Percentiles rank a stretch among this genome's conserved stretches.
Conservation (phyloP, 2,888 invertebrate genomes). For the Abscondita cerata region DNA sequence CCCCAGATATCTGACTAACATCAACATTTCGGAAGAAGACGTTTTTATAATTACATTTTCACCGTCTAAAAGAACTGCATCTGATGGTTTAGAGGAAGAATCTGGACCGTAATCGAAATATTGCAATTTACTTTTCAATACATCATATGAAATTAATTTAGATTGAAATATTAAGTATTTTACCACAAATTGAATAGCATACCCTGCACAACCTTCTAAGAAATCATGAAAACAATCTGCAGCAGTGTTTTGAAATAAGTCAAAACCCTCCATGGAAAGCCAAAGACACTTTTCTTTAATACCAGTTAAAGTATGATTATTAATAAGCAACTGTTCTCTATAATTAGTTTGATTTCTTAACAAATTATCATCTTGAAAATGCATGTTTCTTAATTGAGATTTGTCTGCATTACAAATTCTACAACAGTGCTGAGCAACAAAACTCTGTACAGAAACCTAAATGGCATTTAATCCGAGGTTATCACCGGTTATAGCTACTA, state of each 20-base stretch:
- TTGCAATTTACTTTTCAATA: too few relatives aligned
- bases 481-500: conserved; percentile 1
- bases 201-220: neutral
- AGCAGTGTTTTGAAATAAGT: too few relatives aligned
- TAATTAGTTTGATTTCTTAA: neutral
- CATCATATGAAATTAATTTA: too few relatives aligned
- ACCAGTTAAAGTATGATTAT: neutral
- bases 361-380: neutral
- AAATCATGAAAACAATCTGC: too few relatives aligned
- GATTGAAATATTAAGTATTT: neutral
- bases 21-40: conserved; percentile 5
- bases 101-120: too few relatives aligned
- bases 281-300: conserved; percentile 3
- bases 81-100: too few relatives aligned
- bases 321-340: too few relatives aligned
- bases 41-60: neutral
- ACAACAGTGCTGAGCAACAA: too few relatives aligned
- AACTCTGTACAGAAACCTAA: too few relatives aligned
- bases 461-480: conserved; percentile 1
- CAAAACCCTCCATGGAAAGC: too few relatives aligned
- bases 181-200: neutral
- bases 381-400: neutral
- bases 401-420: neutral
- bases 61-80: neutral
- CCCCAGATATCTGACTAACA: conserved; percentile 1